phyloP scores from a whole-genome alignment of 2,888 invertebrate genomes.

The Tupiocoris notatus region DNA sequence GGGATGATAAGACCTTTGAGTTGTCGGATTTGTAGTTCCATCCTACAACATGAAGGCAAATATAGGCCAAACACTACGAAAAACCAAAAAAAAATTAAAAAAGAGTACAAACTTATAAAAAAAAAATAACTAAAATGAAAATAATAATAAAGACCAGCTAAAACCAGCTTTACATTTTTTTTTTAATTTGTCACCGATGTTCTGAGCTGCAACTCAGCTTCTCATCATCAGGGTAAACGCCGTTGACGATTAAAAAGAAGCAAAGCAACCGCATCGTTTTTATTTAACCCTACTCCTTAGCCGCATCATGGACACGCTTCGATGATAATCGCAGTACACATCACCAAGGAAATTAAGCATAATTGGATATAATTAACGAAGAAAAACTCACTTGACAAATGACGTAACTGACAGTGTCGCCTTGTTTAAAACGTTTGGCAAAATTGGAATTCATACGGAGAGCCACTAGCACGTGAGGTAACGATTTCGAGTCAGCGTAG shows the following conservation, averaged over 20 bases:
- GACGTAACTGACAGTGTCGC: constrained; percentile 93
- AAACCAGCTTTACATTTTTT: neutral
- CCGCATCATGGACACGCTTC: too few species aligned
- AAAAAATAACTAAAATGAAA: constrained; percentile 12
- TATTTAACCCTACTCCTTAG: too few species aligned
- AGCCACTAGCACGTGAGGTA: constrained; percentile 92
- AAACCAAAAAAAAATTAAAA: neutral
- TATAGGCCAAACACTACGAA: too few species aligned
- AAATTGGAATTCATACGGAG: constrained; percentile 76
- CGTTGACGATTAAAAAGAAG: too few species aligned
- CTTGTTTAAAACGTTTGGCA: constrained; percentile 79
- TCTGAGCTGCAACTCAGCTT: too few species aligned
- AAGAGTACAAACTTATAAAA: neutral
- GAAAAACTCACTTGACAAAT: constrained; percentile 71
- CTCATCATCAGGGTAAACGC: too few species aligned
- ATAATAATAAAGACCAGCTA: neutral
- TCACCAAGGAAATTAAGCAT: too few species aligned
- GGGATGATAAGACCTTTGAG: constrained; percentile 90
- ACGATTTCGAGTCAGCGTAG: constrained; percentile 77
- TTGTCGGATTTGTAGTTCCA: constrained; percentile 73
- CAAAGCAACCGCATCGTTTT: too few species aligned
- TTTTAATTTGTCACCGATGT: too few species aligned
- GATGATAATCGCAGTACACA: too few species aligned
- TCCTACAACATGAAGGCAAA: constrained; percentile 58
- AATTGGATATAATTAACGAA: too few species aligned